A percentile compares a stretch with the other conserved stretches of the same genome.
These are phyloP conservation scores for Cryptoleucopteryx plumbea DNA, from an alignment of 2,113 vertebrate species.

Conservation along the genomic window DNA sequence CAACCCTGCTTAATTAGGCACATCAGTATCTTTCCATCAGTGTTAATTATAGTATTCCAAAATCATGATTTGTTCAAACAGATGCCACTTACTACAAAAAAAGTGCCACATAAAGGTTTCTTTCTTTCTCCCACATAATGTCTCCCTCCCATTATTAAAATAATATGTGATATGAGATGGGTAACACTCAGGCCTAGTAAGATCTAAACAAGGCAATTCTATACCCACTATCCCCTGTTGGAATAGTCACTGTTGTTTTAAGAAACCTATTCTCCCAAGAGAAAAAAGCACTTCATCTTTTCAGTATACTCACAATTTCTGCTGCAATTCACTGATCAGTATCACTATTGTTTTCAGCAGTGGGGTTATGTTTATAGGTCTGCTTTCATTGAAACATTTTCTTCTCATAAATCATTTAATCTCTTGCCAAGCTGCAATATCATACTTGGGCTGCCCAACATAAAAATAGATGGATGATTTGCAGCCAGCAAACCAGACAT, in stretches of 20 bases:
- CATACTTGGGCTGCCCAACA: not conserved
- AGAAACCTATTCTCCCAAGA: not conserved
- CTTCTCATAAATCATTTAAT: constrained; percentile 22
- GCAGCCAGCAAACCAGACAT: not conserved
- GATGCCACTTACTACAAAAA: not conserved
- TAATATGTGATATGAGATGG: not conserved
- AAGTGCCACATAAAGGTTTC: not conserved
- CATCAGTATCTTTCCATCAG: not conserved
- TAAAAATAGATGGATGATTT: not conserved
- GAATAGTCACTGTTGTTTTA: not conserved
- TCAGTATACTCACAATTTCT: not conserved
- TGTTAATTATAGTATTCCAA: not conserved
- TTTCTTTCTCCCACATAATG: not conserved
- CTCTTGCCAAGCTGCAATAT: not conserved
- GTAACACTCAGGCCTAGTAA: not conserved
- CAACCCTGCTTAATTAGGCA: not conserved
- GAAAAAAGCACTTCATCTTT: not conserved
- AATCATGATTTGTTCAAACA: not conserved
- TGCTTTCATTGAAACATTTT: not conserved
- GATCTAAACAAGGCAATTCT: not conserved
- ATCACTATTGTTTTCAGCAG: not conserved
- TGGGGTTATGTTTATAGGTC: not conserved
- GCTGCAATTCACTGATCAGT: not conserved
- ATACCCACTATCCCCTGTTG: not conserved
- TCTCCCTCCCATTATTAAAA: not conserved